Evolutionary conservation across 2,113 vertebrate species (phyloP).

Genomic region (Amphiprion ocellaris): DNA sequence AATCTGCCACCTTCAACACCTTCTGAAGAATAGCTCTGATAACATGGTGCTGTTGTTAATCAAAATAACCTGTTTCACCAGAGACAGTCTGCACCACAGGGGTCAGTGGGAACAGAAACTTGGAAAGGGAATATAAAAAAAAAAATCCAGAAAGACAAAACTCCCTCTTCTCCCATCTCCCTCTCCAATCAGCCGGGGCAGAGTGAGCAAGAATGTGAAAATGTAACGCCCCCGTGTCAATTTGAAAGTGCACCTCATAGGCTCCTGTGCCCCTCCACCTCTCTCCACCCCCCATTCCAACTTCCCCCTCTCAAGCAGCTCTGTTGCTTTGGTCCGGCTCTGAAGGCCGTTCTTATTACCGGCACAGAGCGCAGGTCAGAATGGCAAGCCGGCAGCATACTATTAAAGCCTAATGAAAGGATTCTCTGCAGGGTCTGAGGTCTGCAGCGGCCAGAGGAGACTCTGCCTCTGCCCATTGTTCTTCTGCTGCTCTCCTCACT

Average conservation of each 20-base stretch:
- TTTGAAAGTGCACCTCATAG: constrained; percentile 80
- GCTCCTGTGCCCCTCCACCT: constrained; percentile 61
- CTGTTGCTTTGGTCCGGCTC: constrained; percentile 81
- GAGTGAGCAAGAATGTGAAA: constrained; percentile 77
- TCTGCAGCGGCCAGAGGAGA: constrained; percentile 74
- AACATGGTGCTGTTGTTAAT: constrained; percentile 64
- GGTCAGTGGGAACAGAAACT: constrained; percentile 69
- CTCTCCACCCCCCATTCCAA: constrained; percentile 34
- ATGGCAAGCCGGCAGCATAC: constrained; percentile 82
- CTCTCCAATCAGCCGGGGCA: constrained; percentile 59
- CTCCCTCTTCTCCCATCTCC: constrained; percentile 47
- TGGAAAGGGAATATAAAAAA: constrained; percentile 48
- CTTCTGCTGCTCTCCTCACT: constrained; percentile 55
- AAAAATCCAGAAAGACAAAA: constrained; percentile 56
- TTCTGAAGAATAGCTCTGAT: constrained; percentile 53
- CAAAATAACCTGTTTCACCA: constrained; percentile 72
- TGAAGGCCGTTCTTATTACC: constrained; percentile 86
- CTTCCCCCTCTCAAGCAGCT: constrained; percentile 69
- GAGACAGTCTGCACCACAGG: constrained; percentile 56
- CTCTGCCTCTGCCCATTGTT: constrained; percentile 74
- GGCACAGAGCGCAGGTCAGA: constrained; percentile 83
- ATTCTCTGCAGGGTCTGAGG: constrained; percentile 81
- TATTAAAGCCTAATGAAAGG: constrained; percentile 86
- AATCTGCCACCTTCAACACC: constrained; percentile 78
- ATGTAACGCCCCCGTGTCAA: constrained; percentile 79